Conservation (phyloP, 1,140 invertebrate genomes). For the Capitella teleta region DNA sequence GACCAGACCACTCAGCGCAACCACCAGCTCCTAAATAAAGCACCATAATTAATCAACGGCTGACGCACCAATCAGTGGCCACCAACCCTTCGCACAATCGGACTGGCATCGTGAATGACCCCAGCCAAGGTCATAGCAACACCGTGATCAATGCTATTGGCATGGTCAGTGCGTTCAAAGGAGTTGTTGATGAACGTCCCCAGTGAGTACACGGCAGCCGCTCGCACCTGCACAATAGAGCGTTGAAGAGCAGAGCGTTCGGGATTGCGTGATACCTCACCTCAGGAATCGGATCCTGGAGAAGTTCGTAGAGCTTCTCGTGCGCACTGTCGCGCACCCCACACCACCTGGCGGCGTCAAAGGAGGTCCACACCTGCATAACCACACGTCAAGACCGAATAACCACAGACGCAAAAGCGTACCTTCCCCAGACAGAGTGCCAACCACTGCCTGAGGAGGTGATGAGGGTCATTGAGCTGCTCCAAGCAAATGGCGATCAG, state of each 20-base stretch:
- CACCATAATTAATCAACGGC: not conserved
- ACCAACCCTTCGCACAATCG: slow-evolving; percentile 71
- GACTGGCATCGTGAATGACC: slow-evolving; percentile 69
- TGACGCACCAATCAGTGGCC: not conserved
- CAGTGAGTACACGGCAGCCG: slow-evolving; percentile 79
- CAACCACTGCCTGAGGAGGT: slow-evolving; percentile 76
- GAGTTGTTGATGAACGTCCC: slow-evolving; percentile 76
- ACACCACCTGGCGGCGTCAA: slow-evolving; percentile 85
- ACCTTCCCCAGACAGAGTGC: slow-evolving; percentile 73
- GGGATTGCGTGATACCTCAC: slow-evolving; percentile 38
- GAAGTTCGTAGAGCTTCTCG: slow-evolving; percentile 75
- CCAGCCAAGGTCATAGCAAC: slow-evolving; percentile 74
- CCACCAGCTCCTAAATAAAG: slow-evolving; percentile 53
- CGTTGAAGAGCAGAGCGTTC: not conserved
- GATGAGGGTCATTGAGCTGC: slow-evolving; percentile 42
- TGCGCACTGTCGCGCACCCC: slow-evolving; percentile 90
- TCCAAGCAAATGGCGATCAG: slow-evolving; percentile 81
- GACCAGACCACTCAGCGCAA: slow-evolving; percentile 82
- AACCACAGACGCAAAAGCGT: slow-evolving; percentile 1
- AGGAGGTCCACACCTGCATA: slow-evolving; percentile 75
- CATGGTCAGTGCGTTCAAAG: slow-evolving; percentile 73
- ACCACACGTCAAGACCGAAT: not conserved
- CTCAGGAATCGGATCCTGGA: slow-evolving; percentile 72
- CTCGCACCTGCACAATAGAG: slow-evolving; percentile 64
- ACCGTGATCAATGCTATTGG: slow-evolving; percentile 82